Evolutionary conservation across 2,888 invertebrate species (phyloP).

Genomic region (Spodoptera picta): DNA sequence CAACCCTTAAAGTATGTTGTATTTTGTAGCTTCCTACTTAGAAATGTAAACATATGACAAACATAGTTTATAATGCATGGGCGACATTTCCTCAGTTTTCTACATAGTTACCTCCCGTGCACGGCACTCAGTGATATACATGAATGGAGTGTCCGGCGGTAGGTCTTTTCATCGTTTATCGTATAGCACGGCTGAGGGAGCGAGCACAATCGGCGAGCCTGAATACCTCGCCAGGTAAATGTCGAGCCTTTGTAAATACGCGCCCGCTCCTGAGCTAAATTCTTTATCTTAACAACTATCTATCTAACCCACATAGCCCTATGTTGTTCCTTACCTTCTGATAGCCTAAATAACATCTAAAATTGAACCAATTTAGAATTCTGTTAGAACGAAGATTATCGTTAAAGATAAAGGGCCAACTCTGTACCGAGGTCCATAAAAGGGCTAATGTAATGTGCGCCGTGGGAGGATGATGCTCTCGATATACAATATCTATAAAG

Average conservation of each 20-base stretch:
- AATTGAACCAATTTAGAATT: constrained; percentile 54
- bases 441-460: constrained; percentile 44
- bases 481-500: constrained; percentile 44
- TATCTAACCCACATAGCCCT: constrained; percentile 38
- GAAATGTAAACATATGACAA: constrained; percentile 23
- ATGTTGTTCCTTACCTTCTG: constrained; percentile 27
- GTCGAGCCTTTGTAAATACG: constrained; percentile 65
- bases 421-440: constrained; percentile 40
- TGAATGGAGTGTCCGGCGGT: constrained; percentile 83
- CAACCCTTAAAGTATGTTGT: no score
- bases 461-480: constrained; percentile 27
- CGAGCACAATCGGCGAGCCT: constrained; percentile 72
- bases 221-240: constrained; percentile 73
- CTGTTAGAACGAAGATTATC: constrained; percentile 47
- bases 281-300: constrained; percentile 65
- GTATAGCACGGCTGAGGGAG: constrained; percentile 71
- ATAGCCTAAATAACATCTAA: constrained; percentile 48
- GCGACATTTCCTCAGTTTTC: constrained; percentile 67
- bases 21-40: constrained; percentile 16
- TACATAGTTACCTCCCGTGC: constrained; percentile 69
- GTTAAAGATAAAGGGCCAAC: constrained; percentile 48
- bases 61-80: constrained; percentile 28
- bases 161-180: constrained; percentile 82
- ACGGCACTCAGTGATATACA: constrained; percentile 78
- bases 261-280: constrained; percentile 56